phyloP scores from a whole-genome alignment of 2,797 vertebrate species.

The Halcyon chelicuti region DNA sequence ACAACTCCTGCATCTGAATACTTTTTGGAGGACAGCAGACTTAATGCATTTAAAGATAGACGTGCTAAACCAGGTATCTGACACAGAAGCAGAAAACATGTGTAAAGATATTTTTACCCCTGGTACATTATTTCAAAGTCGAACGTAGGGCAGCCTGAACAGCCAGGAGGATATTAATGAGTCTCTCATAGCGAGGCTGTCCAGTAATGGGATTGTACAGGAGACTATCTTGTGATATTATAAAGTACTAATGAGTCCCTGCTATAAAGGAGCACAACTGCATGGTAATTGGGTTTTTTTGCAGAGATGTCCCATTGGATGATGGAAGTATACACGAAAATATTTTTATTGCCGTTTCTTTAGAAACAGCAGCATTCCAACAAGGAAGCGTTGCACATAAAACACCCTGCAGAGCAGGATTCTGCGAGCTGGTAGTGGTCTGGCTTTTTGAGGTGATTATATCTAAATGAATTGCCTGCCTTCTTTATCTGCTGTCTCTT shows the following conservation, averaged over 20 bases:
- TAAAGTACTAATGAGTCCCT: neutral
- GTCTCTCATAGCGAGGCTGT: neutral
- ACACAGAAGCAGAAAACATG: neutral
- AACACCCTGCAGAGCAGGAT: neutral
- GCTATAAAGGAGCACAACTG: neutral
- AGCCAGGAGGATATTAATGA: neutral
- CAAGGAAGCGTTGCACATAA: neutral
- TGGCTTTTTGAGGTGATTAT: neutral
- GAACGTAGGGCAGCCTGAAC: neutral
- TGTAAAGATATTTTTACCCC: neutral
- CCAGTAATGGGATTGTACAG: neutral
- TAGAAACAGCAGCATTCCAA: neutral
- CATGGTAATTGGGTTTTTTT: neutral
- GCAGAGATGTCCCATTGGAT: neutral
- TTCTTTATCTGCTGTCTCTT: neutral
- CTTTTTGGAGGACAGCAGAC: neutral
- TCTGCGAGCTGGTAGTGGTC: neutral
- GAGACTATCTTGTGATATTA: neutral
- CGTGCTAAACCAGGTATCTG: neutral
- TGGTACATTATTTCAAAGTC: neutral
- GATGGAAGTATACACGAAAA: neutral
- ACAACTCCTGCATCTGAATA: neutral
- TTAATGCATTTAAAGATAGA: neutral
- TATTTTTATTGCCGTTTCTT: neutral
- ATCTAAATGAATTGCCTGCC: neutral